These are phyloP conservation scores for Scaptodrosophila latifasciaeformis DNA, from an alignment of 2,888 invertebrate genomes.

Conservation along the genomic window DNA sequence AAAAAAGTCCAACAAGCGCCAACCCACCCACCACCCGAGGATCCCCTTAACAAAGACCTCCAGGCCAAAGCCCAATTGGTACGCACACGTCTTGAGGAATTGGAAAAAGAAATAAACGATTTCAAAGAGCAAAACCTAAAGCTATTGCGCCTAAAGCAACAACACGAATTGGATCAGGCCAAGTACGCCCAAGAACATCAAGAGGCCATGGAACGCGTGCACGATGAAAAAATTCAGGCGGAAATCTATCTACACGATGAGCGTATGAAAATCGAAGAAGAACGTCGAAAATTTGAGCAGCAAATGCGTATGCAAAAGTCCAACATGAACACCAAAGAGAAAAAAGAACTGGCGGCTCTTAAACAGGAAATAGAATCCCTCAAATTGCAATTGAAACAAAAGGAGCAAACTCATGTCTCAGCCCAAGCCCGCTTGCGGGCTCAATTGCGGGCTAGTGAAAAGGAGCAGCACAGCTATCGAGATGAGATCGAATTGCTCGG, in stretches of 20 bases:
- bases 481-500: slow-evolving; percentile 81
- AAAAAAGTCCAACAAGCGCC: slow-evolving; percentile 25
- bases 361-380: slow-evolving; percentile 81
- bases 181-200: slow-evolving; percentile 80
- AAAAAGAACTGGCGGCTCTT: slow-evolving; percentile 81
- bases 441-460: slow-evolving; percentile 83
- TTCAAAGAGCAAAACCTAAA: slow-evolving; percentile 77
- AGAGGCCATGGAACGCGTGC: slow-evolving; percentile 78
- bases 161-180: slow-evolving; percentile 79
- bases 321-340: slow-evolving; percentile 81
- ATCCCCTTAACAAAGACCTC: slow-evolving; percentile 46
- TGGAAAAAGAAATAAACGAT: slow-evolving; percentile 80
- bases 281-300: slow-evolving; percentile 80
- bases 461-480: slow-evolving; percentile 80
- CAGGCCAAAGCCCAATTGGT: slow-evolving; percentile 56
- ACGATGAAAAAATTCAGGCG: slow-evolving; percentile 80
- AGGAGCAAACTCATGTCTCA: slow-evolving; percentile 84
- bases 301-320: slow-evolving; percentile 81
- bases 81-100: slow-evolving; percentile 79
- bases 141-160: slow-evolving; percentile 78
- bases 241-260: slow-evolving; percentile 83
- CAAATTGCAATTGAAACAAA: slow-evolving; percentile 82
- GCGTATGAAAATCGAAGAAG: slow-evolving; percentile 81
- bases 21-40: slow-evolving; percentile 8
- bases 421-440: slow-evolving; percentile 84